Percentiles rank a stretch among this genome's conserved stretches.
Evolutionary conservation across 2,797 vertebrate genomes (phyloP).

Genomic region (Mormyrus proboscirostris): DNA sequence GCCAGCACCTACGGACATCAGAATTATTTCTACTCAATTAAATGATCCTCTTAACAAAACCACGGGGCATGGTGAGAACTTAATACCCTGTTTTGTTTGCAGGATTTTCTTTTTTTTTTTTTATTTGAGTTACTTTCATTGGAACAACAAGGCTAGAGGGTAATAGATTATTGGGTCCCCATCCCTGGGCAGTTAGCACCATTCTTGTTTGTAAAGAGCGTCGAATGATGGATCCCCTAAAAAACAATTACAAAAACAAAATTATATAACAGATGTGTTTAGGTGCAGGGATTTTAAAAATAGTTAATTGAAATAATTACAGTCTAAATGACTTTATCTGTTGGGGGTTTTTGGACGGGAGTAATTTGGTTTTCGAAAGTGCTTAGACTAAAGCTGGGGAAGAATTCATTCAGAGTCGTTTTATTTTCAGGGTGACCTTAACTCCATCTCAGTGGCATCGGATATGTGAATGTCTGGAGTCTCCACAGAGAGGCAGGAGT

Average conservation of each 20-base stretch:
- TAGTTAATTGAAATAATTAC: not conserved
- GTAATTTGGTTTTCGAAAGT: not conserved
- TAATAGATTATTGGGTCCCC: slow-evolving; percentile 46
- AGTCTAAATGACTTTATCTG: not conserved
- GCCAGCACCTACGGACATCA: slow-evolving; percentile 20
- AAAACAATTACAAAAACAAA: slow-evolving; percentile 32
- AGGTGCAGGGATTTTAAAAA: not conserved
- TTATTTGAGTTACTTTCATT: slow-evolving; percentile 21
- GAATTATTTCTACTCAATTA: slow-evolving; percentile 27
- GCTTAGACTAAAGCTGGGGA: not conserved
- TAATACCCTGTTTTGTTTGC: slow-evolving; percentile 49
- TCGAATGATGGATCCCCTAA: slow-evolving; percentile 39
- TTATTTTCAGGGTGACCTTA: not conserved
- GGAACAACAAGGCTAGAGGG: slow-evolving; percentile 52
- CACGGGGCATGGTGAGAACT: not conserved
- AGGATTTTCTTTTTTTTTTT: slow-evolving; percentile 34
- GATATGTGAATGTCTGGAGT: not conserved
- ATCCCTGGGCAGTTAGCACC: slow-evolving; percentile 51
- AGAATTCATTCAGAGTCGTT: not conserved
- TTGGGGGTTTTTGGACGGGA: not conserved
- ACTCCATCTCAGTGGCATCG: not conserved
- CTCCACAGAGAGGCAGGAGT: not conserved
- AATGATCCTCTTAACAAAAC: slow-evolving; percentile 20
- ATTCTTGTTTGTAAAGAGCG: slow-evolving; percentile 42
- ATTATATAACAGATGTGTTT: not conserved